Base-by-base conservation (phyloP, 2,888 invertebrate genomes). In the Cylindroiulus punctatus region DNA sequence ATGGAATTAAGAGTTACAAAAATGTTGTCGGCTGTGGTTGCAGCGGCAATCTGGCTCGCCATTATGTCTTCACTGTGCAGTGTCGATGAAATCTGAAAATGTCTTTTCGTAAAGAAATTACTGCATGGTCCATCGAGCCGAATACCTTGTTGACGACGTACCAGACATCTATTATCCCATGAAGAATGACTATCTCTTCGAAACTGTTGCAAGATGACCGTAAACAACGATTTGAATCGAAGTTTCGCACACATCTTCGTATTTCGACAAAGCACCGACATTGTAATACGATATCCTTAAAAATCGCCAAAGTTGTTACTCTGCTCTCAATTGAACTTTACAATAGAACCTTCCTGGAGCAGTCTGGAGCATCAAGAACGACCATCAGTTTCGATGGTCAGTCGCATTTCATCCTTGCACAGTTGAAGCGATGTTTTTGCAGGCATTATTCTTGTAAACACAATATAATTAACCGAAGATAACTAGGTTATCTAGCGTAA, bases 11-110 rank as follows among this genome's bases (percentile, higher is more conserved):
- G 22, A 0, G 52, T 22, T 2, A 42, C 52, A 14, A 87, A 82
- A 12, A 87, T 42, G 17, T 32, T 47, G n/a, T 87, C 87, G 22
- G 81, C 47, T 3, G 87, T 44, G 12, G 76, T n/a, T 17, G 85
- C 81, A 17, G 26, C 85, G 42, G 22, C n/a, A 22, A 87, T 44
- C 52, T 47, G 85, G 17, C 19, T n/a, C 84, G 40, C 5, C 26
- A 40, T 7, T 40, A 42, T 5, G 4, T 76, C 81, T 76, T 81
- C 81, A 40, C 17, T 10, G 65, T n/a, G 30, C 40, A 76, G 40
- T 40, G 30, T 76, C 14, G 76, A 17, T 2, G 84, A 19, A 22
- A 76, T 26, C 76, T 76, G 76, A 1, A 76, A 76, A 14, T 76
- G 76, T 30, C 76, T 30, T 76, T 76, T 76, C 7, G 14, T 14